Conservation (phyloP, 2,888 invertebrate genomes). For the Drosophila paranaensis region DNA sequence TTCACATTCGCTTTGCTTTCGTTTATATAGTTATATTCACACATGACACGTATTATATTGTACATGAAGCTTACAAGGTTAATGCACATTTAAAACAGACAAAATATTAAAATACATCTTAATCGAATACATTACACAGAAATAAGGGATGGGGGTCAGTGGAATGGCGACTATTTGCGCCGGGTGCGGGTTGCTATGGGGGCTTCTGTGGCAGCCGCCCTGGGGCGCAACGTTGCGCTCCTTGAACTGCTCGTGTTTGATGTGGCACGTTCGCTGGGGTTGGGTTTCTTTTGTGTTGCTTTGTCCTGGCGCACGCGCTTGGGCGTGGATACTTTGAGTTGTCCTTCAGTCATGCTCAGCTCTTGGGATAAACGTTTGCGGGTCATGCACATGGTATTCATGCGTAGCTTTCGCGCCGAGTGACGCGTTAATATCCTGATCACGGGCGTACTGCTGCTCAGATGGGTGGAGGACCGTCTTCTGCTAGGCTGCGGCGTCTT, state of each 20-base stretch:
- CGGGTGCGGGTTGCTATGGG: slow-evolving; percentile 19
- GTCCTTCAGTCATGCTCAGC: slow-evolving; percentile 55
- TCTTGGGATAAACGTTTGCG: slow-evolving; percentile 80
- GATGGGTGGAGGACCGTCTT: background rate
- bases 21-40: slow-evolving; percentile 31
- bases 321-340: slow-evolving; percentile 56
- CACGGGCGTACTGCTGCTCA: slow-evolving; percentile 34
- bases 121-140: slow-evolving; percentile 21
- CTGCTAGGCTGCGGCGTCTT: slow-evolving; percentile 13
- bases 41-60: slow-evolving; percentile 29
- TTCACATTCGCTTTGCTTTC: too few species aligned
- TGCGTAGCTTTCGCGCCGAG: slow-evolving; percentile 62
- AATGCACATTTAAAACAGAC: slow-evolving; percentile 19
- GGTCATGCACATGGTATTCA: slow-evolving; percentile 69
- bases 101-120: slow-evolving; percentile 24
- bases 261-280: background rate
- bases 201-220: slow-evolving; percentile 2
- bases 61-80: slow-evolving; percentile 49
- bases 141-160: slow-evolving; percentile 5
- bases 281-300: slow-evolving; percentile 3
- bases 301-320: slow-evolving; percentile 52
- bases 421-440: slow-evolving; percentile 65
- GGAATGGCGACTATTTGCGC: slow-evolving; percentile 21
- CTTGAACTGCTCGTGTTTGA: slow-evolving; percentile 16
- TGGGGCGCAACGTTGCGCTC: slow-evolving; percentile 1